Evolutionary conservation across 2,888 invertebrate genomes (phyloP), one percentile per base, ranked within the genome.

Genomic region (Octonoba sinensis): DNA sequence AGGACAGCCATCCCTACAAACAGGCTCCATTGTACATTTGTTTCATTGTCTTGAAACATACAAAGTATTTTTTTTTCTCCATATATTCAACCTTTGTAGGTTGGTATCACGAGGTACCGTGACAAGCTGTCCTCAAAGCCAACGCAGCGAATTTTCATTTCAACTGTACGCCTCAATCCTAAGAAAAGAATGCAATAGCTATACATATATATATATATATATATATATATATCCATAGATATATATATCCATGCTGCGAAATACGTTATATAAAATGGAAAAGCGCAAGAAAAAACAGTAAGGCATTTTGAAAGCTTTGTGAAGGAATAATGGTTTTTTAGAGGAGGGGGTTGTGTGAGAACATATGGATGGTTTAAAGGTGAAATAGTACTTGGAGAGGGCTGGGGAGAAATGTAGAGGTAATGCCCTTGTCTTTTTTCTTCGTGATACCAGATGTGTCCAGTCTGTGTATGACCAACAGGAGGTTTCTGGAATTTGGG

Each of bases 251-350:
- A 47, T 64, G 44, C 44, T 46, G 8, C 20, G 60, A 69, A 76
- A 77, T 62, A 64, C 70, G 62, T 76, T 62, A 64, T 56, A 77
- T 77, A 77, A 70, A 77, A 77, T 73, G 57, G 72, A 54, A 36
- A 36, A 73, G 54, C 64, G 46, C 60, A 69, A 76, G 69, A 81
- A 81, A n/a, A 81, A 81, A 73, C 79, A 73, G 62, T 69, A 69
- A 73, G 73, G 79, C 79, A 81, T 81, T 81, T 81, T 81, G 79
- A 81, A 81, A 81, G 79, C 79, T 81, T 81, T 81, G 79, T 73
- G 73, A 70, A 70, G 82, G 71, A 82, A 82, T 75, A 82, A 75
- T 74, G 74, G 82, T 70, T 74, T 71, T 75, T 60, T 44, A 66
- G 65, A 57, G 51, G 62, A 57, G 56, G n/a, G 66, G 24, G 67